These are phyloP conservation scores for Laupala kohalensis DNA, from an alignment of 1,140 invertebrate species.

Conservation along the genomic window DNA sequence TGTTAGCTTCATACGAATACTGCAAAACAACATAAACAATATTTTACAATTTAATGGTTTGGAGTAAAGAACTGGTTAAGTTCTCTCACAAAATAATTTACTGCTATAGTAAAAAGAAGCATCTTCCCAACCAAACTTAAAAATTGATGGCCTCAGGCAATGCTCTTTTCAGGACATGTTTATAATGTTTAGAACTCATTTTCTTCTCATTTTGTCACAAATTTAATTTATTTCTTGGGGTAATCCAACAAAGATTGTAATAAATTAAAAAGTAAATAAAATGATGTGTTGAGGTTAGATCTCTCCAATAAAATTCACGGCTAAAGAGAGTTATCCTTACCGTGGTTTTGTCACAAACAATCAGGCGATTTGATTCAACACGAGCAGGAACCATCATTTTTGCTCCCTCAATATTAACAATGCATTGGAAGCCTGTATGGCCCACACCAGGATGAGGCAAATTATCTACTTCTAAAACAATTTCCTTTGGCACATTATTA, in stretches of 20 bases:
- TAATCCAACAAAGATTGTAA: no score
- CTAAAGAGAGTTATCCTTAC: conserved; percentile 28
- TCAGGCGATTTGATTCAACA: conserved; percentile 64
- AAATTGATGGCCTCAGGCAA: no score
- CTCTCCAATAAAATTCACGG: neutral
- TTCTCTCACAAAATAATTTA: no score
- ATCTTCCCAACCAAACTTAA: no score
- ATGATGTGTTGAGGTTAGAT: no score
- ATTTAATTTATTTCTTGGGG: no score
- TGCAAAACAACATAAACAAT: conserved; percentile 26
- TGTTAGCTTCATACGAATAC: conserved; percentile 77
- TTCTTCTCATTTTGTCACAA: no score
- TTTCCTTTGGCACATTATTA: conserved; percentile 78
- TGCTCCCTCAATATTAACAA: conserved; percentile 78
- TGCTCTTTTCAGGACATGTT: no score
- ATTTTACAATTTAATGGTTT: neutral
- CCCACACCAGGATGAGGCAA: conserved; percentile 72
- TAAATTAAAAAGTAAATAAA: no score
- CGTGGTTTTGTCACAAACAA: conserved; percentile 80
- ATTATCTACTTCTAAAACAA: conserved; percentile 78
- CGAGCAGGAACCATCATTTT: conserved; percentile 77
- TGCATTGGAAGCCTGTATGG: conserved; percentile 79
- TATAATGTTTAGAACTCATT: no score
- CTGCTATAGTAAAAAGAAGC: no score
- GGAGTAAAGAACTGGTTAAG: no score